Percentiles rank a stretch among this genome's conserved stretches.
These are phyloP conservation scores for Hirtodrosophila confusa DNA, from an alignment of 2,888 invertebrate species.

Conservation along the genomic window DNA sequence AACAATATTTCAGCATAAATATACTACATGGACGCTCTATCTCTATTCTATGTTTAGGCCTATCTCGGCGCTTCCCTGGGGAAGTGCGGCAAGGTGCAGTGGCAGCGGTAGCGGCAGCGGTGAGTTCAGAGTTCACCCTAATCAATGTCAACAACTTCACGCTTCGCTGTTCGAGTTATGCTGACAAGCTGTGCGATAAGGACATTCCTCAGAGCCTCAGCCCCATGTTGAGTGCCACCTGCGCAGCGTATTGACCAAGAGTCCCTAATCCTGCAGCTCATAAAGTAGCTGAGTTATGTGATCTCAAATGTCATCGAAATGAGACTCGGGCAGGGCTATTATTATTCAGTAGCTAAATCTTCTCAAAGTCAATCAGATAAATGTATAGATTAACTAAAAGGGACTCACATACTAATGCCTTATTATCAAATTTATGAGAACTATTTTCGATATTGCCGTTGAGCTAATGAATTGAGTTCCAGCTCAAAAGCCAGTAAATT, in stretches of 20 bases:
- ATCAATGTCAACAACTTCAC: slow-evolving; percentile 78
- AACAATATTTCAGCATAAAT: slow-evolving; percentile 47
- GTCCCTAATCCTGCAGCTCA: slow-evolving; percentile 47
- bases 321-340: not conserved
- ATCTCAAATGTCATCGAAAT: slow-evolving; percentile 3
- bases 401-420: too few relatives aligned
- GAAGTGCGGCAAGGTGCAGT: slow-evolving; percentile 36
- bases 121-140: slow-evolving; percentile 60
- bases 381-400: not conserved
- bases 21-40: too few relatives aligned
- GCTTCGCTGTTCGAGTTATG: slow-evolving; percentile 68
- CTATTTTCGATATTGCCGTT: too few relatives aligned
- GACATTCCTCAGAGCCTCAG: slow-evolving; percentile 36
- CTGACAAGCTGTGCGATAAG: slow-evolving; percentile 56
- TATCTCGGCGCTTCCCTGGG: slow-evolving; percentile 10
- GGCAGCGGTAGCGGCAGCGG: slow-evolving; percentile 20
- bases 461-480: too few relatives aligned
- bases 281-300: slow-evolving; percentile 68
- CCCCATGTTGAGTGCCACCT: slow-evolving; percentile 43
- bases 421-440: too few relatives aligned
- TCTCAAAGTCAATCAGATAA: not conserved
- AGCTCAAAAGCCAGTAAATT: too few relatives aligned
- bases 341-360: slow-evolving; percentile 1
- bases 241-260: slow-evolving; percentile 21
- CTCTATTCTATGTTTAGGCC: slow-evolving; percentile 4